Conservation (phyloP, 2,113 vertebrate species). For the Amazona vittata region DNA sequence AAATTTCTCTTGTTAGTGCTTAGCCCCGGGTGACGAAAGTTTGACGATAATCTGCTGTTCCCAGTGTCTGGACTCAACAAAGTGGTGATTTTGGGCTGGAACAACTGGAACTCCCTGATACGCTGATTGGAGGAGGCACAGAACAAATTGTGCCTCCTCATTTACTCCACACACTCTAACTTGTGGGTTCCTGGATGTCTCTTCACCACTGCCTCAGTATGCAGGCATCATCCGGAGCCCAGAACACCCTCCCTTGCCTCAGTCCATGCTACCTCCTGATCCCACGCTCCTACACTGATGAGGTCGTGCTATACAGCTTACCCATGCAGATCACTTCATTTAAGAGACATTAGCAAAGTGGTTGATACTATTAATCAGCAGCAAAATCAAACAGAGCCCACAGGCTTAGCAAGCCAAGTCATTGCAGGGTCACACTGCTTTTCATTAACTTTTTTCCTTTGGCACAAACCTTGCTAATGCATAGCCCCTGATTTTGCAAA, state of each 20-base stretch:
- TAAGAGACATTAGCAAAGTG: neutral
- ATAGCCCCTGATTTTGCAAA: neutral
- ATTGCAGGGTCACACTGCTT: neutral
- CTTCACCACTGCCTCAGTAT: neutral
- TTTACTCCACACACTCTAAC: neutral
- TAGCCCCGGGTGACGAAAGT: neutral
- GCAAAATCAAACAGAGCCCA: neutral
- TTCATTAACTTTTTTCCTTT: neutral
- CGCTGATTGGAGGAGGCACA: neutral
- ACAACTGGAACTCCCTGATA: neutral
- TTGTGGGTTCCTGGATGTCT: neutral
- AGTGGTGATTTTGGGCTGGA: slow-evolving; percentile 38
- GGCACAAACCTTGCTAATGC: neutral
- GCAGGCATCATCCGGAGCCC: fast-evolving
- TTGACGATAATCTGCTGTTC: slow-evolving; percentile 11
- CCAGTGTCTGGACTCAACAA: neutral
- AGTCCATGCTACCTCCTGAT: neutral
- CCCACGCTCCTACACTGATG: neutral
- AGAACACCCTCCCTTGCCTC: neutral
- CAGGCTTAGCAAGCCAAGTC: neutral
- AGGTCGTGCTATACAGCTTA: neutral
- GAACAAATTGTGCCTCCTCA: neutral
- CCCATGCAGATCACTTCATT: neutral
- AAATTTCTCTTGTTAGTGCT: neutral
- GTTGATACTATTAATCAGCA: neutral